Conservation (phyloP, 2,113 vertebrate genomes). For the Tachuris rubrigastra region DNA sequence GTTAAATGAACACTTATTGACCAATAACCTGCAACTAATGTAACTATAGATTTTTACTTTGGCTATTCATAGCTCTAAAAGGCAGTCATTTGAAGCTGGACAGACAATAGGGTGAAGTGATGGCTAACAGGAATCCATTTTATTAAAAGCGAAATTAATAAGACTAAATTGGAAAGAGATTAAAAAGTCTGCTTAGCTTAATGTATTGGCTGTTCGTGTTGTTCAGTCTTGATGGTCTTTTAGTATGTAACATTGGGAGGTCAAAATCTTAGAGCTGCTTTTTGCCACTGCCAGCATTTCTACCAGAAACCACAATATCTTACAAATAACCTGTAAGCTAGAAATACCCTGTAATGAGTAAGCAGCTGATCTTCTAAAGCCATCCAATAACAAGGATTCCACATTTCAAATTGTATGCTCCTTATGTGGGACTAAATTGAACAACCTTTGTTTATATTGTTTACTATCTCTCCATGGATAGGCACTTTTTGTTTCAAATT, state of each 20-base stretch:
- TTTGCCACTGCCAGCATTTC: not conserved
- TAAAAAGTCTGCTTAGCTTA: not conserved
- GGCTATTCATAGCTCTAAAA: constrained; percentile 48
- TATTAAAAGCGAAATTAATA: constrained; percentile 59
- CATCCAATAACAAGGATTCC: not conserved
- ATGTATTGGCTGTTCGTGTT: not conserved
- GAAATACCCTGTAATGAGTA: not conserved
- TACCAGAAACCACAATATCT: not conserved
- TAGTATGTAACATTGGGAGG: not conserved
- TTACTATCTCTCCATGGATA: not conserved
- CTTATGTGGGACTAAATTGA: not conserved
- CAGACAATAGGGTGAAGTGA: constrained; percentile 10
- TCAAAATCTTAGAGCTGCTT: not conserved
- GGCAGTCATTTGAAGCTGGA: constrained; percentile 24
- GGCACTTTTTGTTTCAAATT: not conserved
- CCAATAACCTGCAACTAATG: constrained; percentile 60
- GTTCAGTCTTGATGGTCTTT: not conserved
- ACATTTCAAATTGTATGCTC: not conserved
- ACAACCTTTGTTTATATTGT: not conserved
- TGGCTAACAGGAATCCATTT: constrained; percentile 43
- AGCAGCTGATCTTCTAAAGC: not conserved
- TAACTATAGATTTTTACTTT: constrained; percentile 63
- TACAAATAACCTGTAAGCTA: not conserved
- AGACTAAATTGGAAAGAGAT: constrained; percentile 4
- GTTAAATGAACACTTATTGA: constrained; percentile 68